Base-by-base conservation (phyloP, 2,797 vertebrate species). In the Phoxinus dragarum region DNA sequence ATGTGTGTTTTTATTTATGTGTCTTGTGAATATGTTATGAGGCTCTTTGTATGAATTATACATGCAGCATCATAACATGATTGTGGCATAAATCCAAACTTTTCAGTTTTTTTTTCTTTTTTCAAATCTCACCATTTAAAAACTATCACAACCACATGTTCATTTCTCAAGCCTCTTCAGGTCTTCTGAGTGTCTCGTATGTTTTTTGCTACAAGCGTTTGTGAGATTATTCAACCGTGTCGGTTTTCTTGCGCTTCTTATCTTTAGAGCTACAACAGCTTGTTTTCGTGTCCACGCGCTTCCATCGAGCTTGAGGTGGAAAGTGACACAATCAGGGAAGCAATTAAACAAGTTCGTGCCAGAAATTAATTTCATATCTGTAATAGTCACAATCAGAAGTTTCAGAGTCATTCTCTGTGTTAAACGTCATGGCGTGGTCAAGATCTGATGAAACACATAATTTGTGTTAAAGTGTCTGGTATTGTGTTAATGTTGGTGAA, bases 11-110 rank as follows among this genome's bases (percentile, higher is more conserved):
- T 56, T 64, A 31, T 76, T 78, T 17, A 36, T 42, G 31, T 52
- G 17, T 40, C 42, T 66, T 54, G 42, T 52, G 54, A 52, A 73
- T 72, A 44, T 82, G 23, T 52, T 54, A 52, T 19, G 42, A 78
- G 27, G 40, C 66, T 68, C 5, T 59, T n/a, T 83, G 42, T 49
- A 80, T 59, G 42, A 86, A 86, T 71, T 61, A 84, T 75, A 38
- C 3, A 74, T 80, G 75, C 36, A 38, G 6, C 31, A 27, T 74
- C 36, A 84, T 56, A 80, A 82, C 7, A 56, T 27, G 23, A 31
- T 38, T 67, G 49, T 44, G 69, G 23, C 54, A 21, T 17, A 49
- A 52, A 82, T 77, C 52, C 12, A 67, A 67, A 31, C 7, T 42
- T 77, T 23, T 68, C 40, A 12, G 27, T 42, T 52, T 4, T 5